Evolutionary conservation across 2,888 invertebrate genomes (phyloP).

Genomic region (Galeopsomyia nigrocyanea): DNA sequence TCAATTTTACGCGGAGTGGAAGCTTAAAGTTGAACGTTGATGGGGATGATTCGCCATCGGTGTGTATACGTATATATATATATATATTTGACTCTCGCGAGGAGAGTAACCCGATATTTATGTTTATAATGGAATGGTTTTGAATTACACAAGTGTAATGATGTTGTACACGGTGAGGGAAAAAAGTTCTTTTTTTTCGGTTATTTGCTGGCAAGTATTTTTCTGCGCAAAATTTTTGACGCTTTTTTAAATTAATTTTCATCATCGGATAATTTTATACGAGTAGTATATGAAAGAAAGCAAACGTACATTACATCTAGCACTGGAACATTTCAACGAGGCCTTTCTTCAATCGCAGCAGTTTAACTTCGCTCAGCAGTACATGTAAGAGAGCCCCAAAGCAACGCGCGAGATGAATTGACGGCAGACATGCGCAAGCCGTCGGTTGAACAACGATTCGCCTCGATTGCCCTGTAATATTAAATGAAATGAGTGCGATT

Average conservation of each 20-base stretch:
- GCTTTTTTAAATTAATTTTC: too few relatives aligned
- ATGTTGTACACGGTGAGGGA: too few relatives aligned
- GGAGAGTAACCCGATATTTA: not conserved
- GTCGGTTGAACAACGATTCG: constrained; percentile 56
- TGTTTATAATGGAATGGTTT: not conserved
- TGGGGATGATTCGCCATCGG: constrained; percentile 20
- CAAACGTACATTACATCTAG: too few relatives aligned
- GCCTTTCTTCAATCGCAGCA: not conserved
- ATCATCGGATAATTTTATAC: too few relatives aligned
- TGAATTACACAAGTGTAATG: not conserved
- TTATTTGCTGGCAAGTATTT: too few relatives aligned
- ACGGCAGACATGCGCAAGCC: constrained; percentile 10
- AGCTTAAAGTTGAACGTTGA: constrained; percentile 12
- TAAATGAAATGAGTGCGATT: constrained; percentile 48
- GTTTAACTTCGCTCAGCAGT: not conserved
- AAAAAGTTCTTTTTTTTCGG: too few relatives aligned
- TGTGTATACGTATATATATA: not conserved
- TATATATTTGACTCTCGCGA: too few relatives aligned
- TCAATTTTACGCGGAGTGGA: constrained; percentile 6
- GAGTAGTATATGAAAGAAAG: too few relatives aligned
- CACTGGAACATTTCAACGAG: too few relatives aligned
- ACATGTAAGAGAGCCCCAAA: not conserved
- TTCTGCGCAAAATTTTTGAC: too few relatives aligned
- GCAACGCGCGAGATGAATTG: not conserved
- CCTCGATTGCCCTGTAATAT: constrained; percentile 56